Conservation (phyloP, 2,113 vertebrate genomes). For the Erythrolamprus reginae region DNA sequence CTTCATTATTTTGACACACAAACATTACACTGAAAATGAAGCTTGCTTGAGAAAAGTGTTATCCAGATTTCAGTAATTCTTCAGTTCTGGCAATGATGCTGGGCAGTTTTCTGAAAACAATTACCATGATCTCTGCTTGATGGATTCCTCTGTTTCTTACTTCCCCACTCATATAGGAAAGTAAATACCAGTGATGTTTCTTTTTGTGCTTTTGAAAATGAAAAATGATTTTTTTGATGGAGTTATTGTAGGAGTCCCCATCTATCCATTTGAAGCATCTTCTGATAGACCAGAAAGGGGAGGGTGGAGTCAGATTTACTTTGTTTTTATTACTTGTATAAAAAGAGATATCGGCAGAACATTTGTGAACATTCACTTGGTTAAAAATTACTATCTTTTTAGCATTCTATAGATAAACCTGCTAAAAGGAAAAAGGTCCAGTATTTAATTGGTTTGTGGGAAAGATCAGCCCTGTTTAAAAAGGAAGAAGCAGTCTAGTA, state of each 20-base stretch:
- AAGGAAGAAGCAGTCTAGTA: background rate
- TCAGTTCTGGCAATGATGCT: background rate
- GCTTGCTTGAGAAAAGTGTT: background rate
- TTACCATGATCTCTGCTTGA: background rate
- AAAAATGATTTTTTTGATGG: background rate
- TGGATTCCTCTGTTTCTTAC: background rate
- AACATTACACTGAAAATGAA: background rate
- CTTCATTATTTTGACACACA: background rate
- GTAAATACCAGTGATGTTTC: background rate
- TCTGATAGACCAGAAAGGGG: background rate
- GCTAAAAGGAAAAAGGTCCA: background rate
- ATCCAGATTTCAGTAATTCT: background rate
- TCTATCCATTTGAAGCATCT: background rate
- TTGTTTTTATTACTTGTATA: background rate
- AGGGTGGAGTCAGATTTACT: background rate
- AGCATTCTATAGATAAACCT: background rate
- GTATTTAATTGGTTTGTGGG: background rate
- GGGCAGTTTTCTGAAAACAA: background rate
- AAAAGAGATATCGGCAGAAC: background rate
- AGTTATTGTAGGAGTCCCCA: background rate
- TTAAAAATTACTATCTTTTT: background rate
- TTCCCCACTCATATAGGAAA: background rate
- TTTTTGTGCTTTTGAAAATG: background rate
- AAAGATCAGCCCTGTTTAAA: background rate
- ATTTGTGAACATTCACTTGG: background rate